Conservation (phyloP, 2,888 invertebrate genomes). For the Chrysolina oricalcia region DNA sequence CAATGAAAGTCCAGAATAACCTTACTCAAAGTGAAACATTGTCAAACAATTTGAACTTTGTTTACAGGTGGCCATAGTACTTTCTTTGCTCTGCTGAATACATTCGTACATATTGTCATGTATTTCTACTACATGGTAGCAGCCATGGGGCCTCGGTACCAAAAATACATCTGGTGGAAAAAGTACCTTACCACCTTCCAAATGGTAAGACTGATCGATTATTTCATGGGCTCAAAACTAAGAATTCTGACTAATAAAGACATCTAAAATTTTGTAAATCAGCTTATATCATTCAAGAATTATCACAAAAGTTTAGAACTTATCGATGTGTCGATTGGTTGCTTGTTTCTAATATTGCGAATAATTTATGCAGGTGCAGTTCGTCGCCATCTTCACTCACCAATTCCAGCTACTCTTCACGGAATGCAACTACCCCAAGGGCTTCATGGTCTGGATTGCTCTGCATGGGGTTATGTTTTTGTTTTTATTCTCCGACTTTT, state of each 20-base stretch:
- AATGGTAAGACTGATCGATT: slow-evolving; percentile 81
- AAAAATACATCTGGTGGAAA: slow-evolving; percentile 98
- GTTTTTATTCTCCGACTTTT: slow-evolving; percentile 95
- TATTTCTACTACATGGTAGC: slow-evolving; percentile 97
- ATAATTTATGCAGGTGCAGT: slow-evolving; percentile 82
- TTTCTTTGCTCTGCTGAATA: slow-evolving; percentile 94
- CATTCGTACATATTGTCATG: slow-evolving; percentile 97
- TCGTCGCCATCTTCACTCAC: slow-evolving; percentile 92
- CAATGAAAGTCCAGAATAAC: no score
- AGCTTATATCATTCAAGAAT: no score
- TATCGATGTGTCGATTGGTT: no score
- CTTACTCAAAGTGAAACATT: no score
- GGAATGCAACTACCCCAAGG: slow-evolving; percentile 93
- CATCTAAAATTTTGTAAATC: no score
- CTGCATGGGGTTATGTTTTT: slow-evolving; percentile 95
- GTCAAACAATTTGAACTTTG: slow-evolving; percentile 31
- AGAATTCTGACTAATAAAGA: neutral
- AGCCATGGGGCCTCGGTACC: slow-evolving; percentile 94
- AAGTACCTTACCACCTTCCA: slow-evolving; percentile 95
- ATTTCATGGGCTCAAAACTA: neutral
- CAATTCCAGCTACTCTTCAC: slow-evolving; percentile 93
- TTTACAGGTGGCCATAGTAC: slow-evolving; percentile 94
- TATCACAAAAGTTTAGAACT: no score
- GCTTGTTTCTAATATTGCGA: neutral
- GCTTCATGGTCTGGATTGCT: slow-evolving; percentile 95